phyloP scores from a whole-genome alignment of 2,797 vertebrate genomes.

The Gambusia yucatana region DNA sequence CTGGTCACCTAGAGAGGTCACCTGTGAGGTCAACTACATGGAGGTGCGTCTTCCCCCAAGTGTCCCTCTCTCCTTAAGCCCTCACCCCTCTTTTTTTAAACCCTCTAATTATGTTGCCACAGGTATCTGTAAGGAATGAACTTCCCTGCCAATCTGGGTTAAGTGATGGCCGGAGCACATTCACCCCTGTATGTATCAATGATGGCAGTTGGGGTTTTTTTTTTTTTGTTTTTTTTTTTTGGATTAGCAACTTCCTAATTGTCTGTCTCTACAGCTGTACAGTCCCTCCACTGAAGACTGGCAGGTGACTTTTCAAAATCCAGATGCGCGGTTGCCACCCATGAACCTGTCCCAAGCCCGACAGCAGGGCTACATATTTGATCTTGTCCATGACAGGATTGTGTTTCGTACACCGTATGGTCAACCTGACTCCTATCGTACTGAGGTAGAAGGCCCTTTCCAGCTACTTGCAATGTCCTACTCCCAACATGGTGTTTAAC shows the following conservation, averaged over 20 bases:
- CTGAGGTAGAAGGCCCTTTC: slow-evolving; percentile 50
- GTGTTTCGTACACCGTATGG: slow-evolving; percentile 77
- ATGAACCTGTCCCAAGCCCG: slow-evolving; percentile 70
- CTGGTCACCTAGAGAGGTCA: slow-evolving; percentile 81
- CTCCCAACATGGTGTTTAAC: neutral
- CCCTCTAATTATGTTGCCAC: neutral
- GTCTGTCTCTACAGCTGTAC: slow-evolving; percentile 29
- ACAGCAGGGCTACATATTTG: slow-evolving; percentile 75
- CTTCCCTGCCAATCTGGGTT: slow-evolving; percentile 33
- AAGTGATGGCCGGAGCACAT: slow-evolving; percentile 26
- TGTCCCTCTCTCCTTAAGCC: no score
- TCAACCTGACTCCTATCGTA: slow-evolving; percentile 71
- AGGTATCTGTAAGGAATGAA: slow-evolving; percentile 71
- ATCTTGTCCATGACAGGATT: slow-evolving; percentile 64
- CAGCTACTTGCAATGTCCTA: neutral
- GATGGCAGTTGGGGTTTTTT: neutral
- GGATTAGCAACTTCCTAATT: neutral
- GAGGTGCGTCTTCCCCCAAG: slow-evolving; percentile 65
- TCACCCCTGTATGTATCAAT: slow-evolving; percentile 30
- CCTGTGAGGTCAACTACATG: slow-evolving; percentile 84
- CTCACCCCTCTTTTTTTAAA: no score
- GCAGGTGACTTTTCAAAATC: slow-evolving; percentile 80
- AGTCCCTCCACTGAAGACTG: slow-evolving; percentile 57
- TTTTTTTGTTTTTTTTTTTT: neutral
- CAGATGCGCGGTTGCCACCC: slow-evolving; percentile 53